Evolutionary conservation across 2,888 invertebrate species (phyloP).

Genomic region (Sesia apiformis): DNA sequence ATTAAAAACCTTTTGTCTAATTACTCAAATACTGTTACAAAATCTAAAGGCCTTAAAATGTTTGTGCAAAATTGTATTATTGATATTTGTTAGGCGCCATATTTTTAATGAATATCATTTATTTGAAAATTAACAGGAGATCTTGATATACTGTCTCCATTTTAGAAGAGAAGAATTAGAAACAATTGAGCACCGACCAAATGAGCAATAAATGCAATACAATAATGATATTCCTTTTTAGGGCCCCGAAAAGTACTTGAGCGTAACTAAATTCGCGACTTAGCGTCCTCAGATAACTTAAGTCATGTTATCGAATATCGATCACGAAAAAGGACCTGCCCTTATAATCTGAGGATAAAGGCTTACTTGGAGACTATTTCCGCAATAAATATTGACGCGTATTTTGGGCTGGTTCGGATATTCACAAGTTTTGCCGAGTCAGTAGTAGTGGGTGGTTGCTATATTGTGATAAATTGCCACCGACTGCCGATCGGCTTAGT

Average conservation of each 20-base stretch:
- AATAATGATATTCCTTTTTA: background rate
- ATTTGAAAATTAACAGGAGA: no score
- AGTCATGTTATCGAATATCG: conserved; percentile 11
- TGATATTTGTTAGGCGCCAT: no score
- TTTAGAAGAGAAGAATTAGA: no score
- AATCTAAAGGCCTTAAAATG: no score
- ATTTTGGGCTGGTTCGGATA: conserved; percentile 3
- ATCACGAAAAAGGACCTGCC: conserved; percentile 8
- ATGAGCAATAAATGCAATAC: no score
- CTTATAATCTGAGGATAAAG: background rate
- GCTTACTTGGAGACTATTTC: background rate
- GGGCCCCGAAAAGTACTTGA: background rate
- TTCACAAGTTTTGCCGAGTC: conserved; percentile 14
- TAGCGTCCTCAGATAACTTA: background rate
- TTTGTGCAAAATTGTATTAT: no score
- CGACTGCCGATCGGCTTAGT: conserved; percentile 26
- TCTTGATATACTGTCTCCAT: no score
- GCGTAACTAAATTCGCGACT: background rate
- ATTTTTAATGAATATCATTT: no score
- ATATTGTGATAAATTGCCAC: conserved; percentile 49
- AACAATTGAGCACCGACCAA: no score
- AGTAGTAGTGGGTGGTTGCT: conserved; percentile 15
- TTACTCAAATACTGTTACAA: no score
- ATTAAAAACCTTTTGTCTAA: no score
- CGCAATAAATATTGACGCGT: conserved; percentile 2